These are phyloP conservation scores for Paralichthys olivaceus DNA, from an alignment of 2,113 vertebrate genomes.

Conservation along the genomic window DNA sequence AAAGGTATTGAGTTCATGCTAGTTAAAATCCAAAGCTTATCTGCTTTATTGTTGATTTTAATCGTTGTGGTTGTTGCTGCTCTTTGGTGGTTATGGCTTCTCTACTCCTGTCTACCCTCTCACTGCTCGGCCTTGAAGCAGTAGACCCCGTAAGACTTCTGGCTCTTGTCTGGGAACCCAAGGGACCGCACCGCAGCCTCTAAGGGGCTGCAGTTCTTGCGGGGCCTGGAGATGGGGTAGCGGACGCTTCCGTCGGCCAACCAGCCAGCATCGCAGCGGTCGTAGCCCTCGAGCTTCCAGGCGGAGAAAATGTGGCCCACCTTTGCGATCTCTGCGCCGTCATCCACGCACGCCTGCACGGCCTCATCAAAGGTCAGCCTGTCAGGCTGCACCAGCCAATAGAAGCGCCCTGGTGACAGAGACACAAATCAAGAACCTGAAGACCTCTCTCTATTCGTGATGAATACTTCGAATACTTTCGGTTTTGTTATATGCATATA, in stretches of 20 bases:
- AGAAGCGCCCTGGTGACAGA: slow-evolving; percentile 85
- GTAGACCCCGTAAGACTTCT: slow-evolving; percentile 94
- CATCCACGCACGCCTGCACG: slow-evolving; percentile 87
- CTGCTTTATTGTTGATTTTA: slow-evolving; percentile 60
- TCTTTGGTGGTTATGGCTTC: slow-evolving; percentile 78
- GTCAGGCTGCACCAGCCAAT: slow-evolving; percentile 90
- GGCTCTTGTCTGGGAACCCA: slow-evolving; percentile 92
- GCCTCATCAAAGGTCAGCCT: slow-evolving; percentile 91
- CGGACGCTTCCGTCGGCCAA: slow-evolving; percentile 95
- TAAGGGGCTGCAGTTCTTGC: slow-evolving; percentile 94
- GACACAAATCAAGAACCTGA: not conserved
- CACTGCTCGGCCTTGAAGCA: slow-evolving; percentile 88
- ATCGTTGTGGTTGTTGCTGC: slow-evolving; percentile 59
- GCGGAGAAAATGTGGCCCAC: slow-evolving; percentile 94
- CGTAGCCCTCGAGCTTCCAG: slow-evolving; percentile 93
- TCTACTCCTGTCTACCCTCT: slow-evolving; percentile 41
- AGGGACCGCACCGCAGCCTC: slow-evolving; percentile 92
- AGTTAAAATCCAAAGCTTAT: slow-evolving; percentile 81
- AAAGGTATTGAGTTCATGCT: slow-evolving; percentile 87
- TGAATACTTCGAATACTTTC: no score
- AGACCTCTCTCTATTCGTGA: no score
- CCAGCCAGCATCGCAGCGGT: slow-evolving; percentile 96
- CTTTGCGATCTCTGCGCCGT: slow-evolving; percentile 91
- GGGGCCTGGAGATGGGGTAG: slow-evolving; percentile 92
- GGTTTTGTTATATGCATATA: not conserved